Conservation (phyloP, 2,888 invertebrate genomes). For the Lasioglossum lativentre region DNA sequence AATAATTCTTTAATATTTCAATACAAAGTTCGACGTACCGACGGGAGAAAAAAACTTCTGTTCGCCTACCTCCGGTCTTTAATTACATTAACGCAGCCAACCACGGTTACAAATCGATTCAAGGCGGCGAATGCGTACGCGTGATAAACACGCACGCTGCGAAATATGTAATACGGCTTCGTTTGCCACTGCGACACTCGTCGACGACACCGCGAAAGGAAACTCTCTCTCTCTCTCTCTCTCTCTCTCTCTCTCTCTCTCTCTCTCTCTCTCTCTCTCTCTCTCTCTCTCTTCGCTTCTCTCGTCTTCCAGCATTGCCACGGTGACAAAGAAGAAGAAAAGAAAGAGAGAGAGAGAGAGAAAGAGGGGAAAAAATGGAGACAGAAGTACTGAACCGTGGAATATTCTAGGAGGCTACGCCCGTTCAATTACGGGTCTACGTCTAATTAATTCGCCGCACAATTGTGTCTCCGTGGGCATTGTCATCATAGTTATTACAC, state of each 20-base stretch:
- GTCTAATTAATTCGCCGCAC: conserved; percentile 47
- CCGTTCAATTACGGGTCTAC: conserved; percentile 35
- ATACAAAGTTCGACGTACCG: too few species aligned
- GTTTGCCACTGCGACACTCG: conserved; percentile 24
- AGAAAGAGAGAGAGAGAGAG: neutral
- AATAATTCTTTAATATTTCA: neutral
- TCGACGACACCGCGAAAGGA: neutral
- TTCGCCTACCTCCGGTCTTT: neutral
- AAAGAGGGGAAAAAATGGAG: neutral
- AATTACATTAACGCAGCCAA: conserved; percentile 29
- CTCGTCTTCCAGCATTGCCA: neutral
- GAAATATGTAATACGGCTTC: conserved; percentile 50
- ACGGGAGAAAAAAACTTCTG: neutral
- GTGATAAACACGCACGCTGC: conserved; percentile 35
- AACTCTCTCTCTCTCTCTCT: neutral
- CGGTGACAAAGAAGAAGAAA: neutral
- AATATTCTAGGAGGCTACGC: conserved; percentile 28
- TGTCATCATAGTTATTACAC: conserved; percentile 38
- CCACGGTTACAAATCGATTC: conserved; percentile 18
- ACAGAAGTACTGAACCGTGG: neutral
- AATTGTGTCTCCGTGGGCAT: conserved; percentile 18
- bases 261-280: neutral
- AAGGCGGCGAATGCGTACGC: conserved; percentile 29
- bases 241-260: too few species aligned
- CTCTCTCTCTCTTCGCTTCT: neutral